These are phyloP conservation scores for Artibeus jamaicensis DNA, from an alignment of 2,797 vertebrate genomes.

Conservation along the genomic window DNA sequence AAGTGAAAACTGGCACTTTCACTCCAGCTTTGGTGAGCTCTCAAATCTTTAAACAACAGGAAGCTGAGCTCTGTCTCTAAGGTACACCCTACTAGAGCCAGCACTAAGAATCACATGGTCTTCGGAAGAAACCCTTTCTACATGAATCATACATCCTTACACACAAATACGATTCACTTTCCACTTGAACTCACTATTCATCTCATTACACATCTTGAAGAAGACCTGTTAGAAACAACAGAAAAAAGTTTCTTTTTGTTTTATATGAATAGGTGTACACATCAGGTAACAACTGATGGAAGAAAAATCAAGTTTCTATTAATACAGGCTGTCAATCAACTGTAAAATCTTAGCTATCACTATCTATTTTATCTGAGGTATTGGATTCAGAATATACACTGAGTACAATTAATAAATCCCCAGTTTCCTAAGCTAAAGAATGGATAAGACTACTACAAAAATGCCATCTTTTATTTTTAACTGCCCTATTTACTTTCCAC, in stretches of 20 bases:
- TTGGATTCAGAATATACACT: neutral
- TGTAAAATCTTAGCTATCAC: neutral
- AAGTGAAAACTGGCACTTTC: neutral
- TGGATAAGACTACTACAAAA: neutral
- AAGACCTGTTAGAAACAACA: neutral
- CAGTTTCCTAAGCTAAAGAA: neutral
- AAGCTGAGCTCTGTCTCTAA: neutral
- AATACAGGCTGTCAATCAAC: neutral
- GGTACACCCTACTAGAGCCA: neutral
- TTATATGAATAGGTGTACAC: neutral
- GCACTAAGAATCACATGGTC: neutral
- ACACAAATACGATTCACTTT: neutral
- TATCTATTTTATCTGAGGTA: neutral
- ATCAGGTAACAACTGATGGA: neutral
- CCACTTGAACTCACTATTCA: neutral
- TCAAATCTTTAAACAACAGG: neutral
- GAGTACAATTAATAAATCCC: neutral
- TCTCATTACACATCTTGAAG: neutral
- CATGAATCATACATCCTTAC: neutral
- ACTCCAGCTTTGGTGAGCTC: neutral
- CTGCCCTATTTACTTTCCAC: slow-evolving; percentile 85
- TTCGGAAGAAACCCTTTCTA: neutral
- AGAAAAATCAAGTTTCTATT: neutral
- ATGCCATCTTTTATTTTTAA: neutral
- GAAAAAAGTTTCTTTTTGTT: neutral